A percentile compares a stretch with the other conserved stretches of the same genome.
phyloP scores from a whole-genome alignment of 2,888 invertebrate genomes.

The Leptinotarsa rubiginosa region DNA sequence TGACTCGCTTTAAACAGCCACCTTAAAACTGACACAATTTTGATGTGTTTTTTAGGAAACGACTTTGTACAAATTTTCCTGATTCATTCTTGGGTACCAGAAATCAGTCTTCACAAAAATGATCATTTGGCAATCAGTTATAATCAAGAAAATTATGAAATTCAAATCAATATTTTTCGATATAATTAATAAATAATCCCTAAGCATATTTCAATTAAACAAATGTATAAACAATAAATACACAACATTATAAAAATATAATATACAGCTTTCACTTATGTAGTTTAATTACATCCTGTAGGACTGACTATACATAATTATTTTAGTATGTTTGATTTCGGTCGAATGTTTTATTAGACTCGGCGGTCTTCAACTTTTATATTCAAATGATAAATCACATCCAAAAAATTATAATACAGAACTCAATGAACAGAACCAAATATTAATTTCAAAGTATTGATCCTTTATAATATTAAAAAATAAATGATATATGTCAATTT shows the following conservation, averaged over 20 bases:
- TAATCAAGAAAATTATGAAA: constrained; percentile 24
- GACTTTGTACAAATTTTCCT: no score
- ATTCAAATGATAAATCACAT: not conserved
- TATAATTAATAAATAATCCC: constrained; percentile 47
- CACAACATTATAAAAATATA: constrained; percentile 63
- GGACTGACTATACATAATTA: constrained; percentile 54
- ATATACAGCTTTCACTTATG: constrained; percentile 59
- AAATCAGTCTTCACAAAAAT: not conserved
- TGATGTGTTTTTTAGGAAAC: no score
- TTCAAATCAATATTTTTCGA: constrained; percentile 10
- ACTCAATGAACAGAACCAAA: not conserved
- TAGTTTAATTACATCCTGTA: constrained; percentile 33
- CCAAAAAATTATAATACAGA: not conserved
- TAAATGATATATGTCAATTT: no score
- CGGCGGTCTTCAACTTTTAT: not conserved
- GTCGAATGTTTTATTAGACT: constrained; percentile 29
- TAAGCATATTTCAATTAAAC: constrained; percentile 50
- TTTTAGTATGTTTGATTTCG: constrained; percentile 49
- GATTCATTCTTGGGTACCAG: no score
- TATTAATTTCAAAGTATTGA: not conserved
- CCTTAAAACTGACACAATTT: no score
- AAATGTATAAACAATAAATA: constrained; percentile 62
- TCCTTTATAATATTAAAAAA: not conserved
- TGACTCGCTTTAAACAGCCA: no score
- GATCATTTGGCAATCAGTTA: not conserved